Evolutionary conservation across 2,113 vertebrate species (phyloP), one percentile per base, ranked within the genome.

Genomic region (Crypturellus undulatus): DNA sequence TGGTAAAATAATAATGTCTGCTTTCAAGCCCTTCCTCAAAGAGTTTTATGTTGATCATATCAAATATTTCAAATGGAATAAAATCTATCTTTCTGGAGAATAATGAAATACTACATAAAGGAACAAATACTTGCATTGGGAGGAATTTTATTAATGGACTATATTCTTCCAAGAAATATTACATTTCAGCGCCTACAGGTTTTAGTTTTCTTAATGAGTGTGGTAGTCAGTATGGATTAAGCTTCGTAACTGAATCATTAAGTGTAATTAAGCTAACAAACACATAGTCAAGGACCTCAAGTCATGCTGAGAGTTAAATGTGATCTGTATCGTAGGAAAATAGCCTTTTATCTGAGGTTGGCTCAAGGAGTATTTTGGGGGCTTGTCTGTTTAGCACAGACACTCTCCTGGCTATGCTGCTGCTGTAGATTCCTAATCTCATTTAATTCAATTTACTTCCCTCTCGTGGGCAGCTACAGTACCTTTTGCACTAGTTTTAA

Each of bases 121-220:
- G 36, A 54, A 79, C 58, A 90, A 65, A 88, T 95, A 72, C 94
- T 94, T 93, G 67, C 70, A 67, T 45, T 90, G 65, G 90, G 81
- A 81, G 84, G 69, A 58, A 30, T 42, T 36, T 70, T 87, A 30
- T 90, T 76, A 90, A 65, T 79, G 91, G 80, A 30, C 83, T 30
- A 1, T 58, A 13, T n/a, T 79, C 36, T 65, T 84, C 83, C 80
- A 90, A 84, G 73, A 71, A 89, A 67, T 2, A 4, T 17, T 62
- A 58, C n/a, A 6, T 79, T 91, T 87, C 6, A 10, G 34, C 85
- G 79, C 54, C 82, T 86, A 51, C 73, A 89, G 65, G 8, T 1
- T 75, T 94, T 86, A 64, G 42, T 72, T 92, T 70, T 86, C 90
- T 60, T 54, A 78, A 78, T 83, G 82, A 83, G 0, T 52, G 30